Base-by-base conservation (phyloP, 2,888 invertebrate species). In the Crematogaster levior region DNA sequence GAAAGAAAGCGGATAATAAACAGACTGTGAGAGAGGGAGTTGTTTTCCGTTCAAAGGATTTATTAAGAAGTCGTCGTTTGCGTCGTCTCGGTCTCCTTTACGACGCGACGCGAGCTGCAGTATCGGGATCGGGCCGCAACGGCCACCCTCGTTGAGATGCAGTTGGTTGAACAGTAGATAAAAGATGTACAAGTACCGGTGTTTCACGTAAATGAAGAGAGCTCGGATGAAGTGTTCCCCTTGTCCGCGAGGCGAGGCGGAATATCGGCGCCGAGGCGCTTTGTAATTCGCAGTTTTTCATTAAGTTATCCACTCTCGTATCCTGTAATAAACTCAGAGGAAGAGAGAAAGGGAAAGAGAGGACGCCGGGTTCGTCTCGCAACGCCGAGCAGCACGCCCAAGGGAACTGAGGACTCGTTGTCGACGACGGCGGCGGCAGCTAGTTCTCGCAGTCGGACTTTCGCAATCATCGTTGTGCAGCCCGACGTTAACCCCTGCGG, bases 131-230 rank as follows among this genome's bases (percentile, higher is more conserved):
- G 18, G 34, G 27, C 37, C 37, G 34, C 70, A 27, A 24, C 58
- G 21, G 12, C 46, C 21, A 1, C 24, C 18, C 24, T 75, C 65
- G 65, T 75, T 65, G 63, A 37, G 48, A 63, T 51, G 37, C 51
- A 65, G 37, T 24, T 34, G 63, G 74, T 30, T 65, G 74, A 24
- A 24, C 24, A 7, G 34, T 18, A 53, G 79, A 86, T 85, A 60
- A 86, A 86, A 86, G 86, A 86, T 84, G 58, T 81, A 77, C 56
- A 70, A 73, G 65, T 63, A 40, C 58, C 65, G 58, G 83, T 85
- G 61, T 70, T 72, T 81, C 82, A 63, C 72, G 80, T 53, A 72
- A 79, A 81, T 68, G 83, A 72, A 79, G 72, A 66, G 30, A 53
- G 24, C 70, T 37, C 34, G 66, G 75, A 81, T 83, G 85, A 85